A percentile compares a stretch with the other conserved stretches of the same genome.
Conservation (phyloP, 2,797 vertebrate species). For the Mareca penelope region DNA sequence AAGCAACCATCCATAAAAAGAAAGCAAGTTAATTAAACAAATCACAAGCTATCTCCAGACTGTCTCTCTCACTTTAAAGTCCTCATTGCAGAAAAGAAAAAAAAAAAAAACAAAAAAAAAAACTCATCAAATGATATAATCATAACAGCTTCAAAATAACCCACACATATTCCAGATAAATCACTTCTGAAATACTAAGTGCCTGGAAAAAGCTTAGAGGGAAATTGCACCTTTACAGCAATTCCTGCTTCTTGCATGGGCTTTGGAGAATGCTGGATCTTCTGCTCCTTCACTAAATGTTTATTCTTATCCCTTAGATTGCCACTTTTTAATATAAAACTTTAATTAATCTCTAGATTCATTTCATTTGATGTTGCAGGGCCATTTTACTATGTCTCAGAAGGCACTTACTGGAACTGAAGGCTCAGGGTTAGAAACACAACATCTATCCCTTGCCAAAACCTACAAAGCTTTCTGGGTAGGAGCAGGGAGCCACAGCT, state of each 20-base stretch:
- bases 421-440: slow-evolving; percentile 43
- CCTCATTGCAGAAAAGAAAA: slow-evolving; percentile 40
- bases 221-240: slow-evolving; percentile 44
- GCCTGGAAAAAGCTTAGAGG: slow-evolving; percentile 35
- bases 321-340: slow-evolving; percentile 39
- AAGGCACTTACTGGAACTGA: slow-evolving; percentile 26
- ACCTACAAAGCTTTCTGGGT: neutral
- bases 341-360: slow-evolving; percentile 60
- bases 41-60: slow-evolving; percentile 62
- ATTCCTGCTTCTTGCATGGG: neutral
- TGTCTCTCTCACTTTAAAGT: slow-evolving; percentile 64
- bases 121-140: slow-evolving; percentile 68
- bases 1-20: slow-evolving; percentile 70
- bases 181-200: slow-evolving; percentile 65
- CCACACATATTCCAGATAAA: slow-evolving; percentile 68
- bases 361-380: slow-evolving; percentile 32
- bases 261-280: slow-evolving; percentile 19
- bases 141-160: slow-evolving; percentile 72
- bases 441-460: slow-evolving; percentile 7
- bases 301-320: slow-evolving; percentile 12
- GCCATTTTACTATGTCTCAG: slow-evolving; percentile 3
- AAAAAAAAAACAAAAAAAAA: slow-evolving; percentile 45
- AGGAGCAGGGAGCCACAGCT: neutral
- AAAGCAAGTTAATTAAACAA: slow-evolving; percentile 69
- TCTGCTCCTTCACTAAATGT: slow-evolving; percentile 11